Evolutionary conservation across 2,888 invertebrate genomes (phyloP).

Genomic region (Xiphydria camelus): DNA sequence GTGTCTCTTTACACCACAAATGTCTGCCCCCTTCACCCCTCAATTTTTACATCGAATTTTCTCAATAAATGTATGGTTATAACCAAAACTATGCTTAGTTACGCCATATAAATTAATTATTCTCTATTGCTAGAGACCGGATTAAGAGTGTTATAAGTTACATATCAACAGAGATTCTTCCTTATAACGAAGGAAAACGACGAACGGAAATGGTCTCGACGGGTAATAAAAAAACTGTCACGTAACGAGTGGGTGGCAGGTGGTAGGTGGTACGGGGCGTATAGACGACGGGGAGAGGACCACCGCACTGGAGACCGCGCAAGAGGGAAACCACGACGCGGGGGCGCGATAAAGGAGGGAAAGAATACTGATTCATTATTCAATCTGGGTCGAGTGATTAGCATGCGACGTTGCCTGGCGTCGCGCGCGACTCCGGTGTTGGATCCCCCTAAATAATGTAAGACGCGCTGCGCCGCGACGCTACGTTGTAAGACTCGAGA

Average conservation of each 20-base stretch:
- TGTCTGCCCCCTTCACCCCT: too few species aligned
- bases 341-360: slow-evolving; percentile 44
- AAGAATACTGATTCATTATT: slow-evolving; percentile 68
- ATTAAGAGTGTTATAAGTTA: too few species aligned
- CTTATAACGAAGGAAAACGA: slow-evolving; percentile 53
- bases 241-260: slow-evolving; percentile 47
- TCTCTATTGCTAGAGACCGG: too few species aligned
- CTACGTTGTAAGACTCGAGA: slow-evolving; percentile 8
- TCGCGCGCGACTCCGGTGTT: slow-evolving; percentile 28
- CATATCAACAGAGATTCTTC: too few species aligned
- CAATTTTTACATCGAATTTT: too few species aligned
- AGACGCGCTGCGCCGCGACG: slow-evolving; percentile 43
- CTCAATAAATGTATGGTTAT: too few species aligned
- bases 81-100: too few species aligned
- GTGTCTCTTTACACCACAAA: too few species aligned
- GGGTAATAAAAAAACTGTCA: slow-evolving; percentile 64
- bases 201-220: slow-evolving; percentile 63
- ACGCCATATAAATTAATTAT: too few species aligned
- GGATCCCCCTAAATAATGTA: slow-evolving; percentile 54
- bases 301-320: slow-evolving; percentile 25
- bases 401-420: slow-evolving; percentile 54
- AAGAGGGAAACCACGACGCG: slow-evolving; percentile 11
- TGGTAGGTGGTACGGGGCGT: slow-evolving; percentile 41
- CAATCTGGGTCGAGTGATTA: slow-evolving; percentile 65
- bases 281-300: slow-evolving; percentile 36